Evolutionary conservation across 1,140 invertebrate genomes (phyloP).

Genomic region (Steinernema feltiae): DNA sequence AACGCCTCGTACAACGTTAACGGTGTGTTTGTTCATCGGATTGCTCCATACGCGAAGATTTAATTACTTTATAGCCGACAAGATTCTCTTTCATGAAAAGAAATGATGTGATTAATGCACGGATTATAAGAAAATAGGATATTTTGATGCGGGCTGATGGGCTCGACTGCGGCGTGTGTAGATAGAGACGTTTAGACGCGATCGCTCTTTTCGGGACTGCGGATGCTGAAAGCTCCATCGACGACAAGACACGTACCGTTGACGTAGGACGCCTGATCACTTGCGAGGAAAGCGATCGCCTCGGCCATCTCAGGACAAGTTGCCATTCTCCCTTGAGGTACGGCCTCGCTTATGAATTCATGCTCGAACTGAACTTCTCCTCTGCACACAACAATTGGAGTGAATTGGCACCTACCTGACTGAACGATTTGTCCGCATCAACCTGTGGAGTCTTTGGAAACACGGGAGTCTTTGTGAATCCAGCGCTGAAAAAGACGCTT

Average conservation of each 20-base stretch:
- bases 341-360: neutral
- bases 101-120: no score
- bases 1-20: no score
- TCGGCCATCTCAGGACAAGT: constrained; percentile 2
- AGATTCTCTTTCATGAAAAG: no score
- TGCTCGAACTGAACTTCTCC: neutral
- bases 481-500: neutral
- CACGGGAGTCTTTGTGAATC: neutral
- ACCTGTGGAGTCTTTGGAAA: neutral
- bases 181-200: no score
- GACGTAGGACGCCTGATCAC: neutral
- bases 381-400: neutral
- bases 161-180: no score
- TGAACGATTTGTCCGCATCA: neutral
- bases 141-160: no score
- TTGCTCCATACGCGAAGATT: no score
- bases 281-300: neutral
- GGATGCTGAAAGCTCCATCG: constrained; percentile 1
- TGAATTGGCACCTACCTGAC: neutral
- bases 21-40: no score
- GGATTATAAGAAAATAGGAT: no score
- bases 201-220: neutral
- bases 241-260: neutral
- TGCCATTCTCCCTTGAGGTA: neutral
- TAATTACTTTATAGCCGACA: no score